Evolutionary conservation across 1,140 invertebrate species (phyloP).

Genomic region (Macrostomum lignano): DNA sequence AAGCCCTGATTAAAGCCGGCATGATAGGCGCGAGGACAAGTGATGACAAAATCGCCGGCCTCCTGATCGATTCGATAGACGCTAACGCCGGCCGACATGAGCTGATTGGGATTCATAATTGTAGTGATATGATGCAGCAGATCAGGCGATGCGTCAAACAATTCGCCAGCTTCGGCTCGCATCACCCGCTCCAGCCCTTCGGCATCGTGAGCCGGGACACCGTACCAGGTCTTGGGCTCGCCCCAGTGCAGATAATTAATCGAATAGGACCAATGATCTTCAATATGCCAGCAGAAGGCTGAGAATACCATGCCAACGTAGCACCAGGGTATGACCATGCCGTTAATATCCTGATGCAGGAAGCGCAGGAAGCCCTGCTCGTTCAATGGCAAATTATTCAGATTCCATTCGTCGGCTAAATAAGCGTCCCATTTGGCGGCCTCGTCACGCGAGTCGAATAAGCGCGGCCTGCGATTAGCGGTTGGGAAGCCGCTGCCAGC

Average conservation of each 20-base stretch:
- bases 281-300: constrained; percentile 96
- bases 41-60: constrained; percentile 92
- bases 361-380: constrained; percentile 68
- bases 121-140: constrained; percentile 85
- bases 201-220: constrained; percentile 63
- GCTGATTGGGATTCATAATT: constrained; percentile 90
- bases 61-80: constrained; percentile 57
- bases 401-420: constrained; percentile 82
- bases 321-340: constrained; percentile 74
- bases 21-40: constrained; percentile 92
- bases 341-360: constrained; percentile 89
- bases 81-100: constrained; percentile 47
- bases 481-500: constrained; percentile 93
- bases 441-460: background rate
- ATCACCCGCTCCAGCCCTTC: constrained; percentile 78
- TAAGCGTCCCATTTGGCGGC: background rate
- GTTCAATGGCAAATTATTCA: constrained; percentile 78
- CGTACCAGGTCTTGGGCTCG: constrained; percentile 60
- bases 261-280: constrained; percentile 98
- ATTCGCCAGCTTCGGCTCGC: constrained; percentile 67
- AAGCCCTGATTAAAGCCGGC: constrained; percentile 98
- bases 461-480: no score
- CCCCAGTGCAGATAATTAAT: constrained; percentile 97
- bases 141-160: constrained; percentile 61
- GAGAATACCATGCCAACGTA: constrained; percentile 99